Evolutionary conservation across 2,113 vertebrate species (phyloP).

Genomic region (Clarias batrachus): DNA sequence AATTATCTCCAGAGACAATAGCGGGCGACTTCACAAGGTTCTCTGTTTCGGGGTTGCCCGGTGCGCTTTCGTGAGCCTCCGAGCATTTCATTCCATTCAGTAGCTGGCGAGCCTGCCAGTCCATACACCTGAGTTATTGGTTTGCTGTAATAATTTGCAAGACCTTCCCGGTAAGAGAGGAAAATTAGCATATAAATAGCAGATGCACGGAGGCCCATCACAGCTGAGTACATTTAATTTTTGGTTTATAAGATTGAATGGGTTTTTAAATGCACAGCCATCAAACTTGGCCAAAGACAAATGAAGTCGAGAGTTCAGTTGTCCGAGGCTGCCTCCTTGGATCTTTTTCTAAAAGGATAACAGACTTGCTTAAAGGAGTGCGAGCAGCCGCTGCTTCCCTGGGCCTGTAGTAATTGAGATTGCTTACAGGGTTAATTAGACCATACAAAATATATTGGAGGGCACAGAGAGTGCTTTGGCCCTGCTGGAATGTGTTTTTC

Average conservation of each 20-base stretch:
- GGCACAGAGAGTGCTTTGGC: constrained; percentile 55
- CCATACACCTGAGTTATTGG: constrained; percentile 93
- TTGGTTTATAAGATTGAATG: constrained; percentile 99
- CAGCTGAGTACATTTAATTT: constrained; percentile 99
- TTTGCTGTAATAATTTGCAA: constrained; percentile 94
- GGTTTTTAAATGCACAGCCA: constrained; percentile 96
- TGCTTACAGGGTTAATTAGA: constrained; percentile 80
- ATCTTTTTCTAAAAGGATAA: constrained; percentile 85
- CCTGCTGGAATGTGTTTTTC: constrained; percentile 55
- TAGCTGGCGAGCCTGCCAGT: constrained; percentile 61
- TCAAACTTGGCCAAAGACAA: constrained; percentile 96
- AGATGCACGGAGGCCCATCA: constrained; percentile 92
- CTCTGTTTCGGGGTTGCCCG: constrained; percentile 36
- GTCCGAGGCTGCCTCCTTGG: constrained; percentile 80
- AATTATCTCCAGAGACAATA: constrained; percentile 61
- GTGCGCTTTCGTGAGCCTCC: constrained; percentile 22
- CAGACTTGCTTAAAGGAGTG: constrained; percentile 76
- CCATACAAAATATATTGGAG: constrained; percentile 75
- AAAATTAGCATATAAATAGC: constrained; percentile 99
- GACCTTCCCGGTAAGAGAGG: constrained; percentile 85
- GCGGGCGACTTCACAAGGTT: constrained; percentile 53
- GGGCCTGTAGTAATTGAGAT: constrained; percentile 79
- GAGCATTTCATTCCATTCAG: constrained; percentile 30
- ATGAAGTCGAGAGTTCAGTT: constrained; percentile 94
- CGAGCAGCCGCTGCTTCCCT: constrained; percentile 72